A percentile compares a stretch with the other conserved stretches of the same genome.
Evolutionary conservation across 23 tunicate genomes (phyloP).

Genomic region (Styela clava): DNA sequence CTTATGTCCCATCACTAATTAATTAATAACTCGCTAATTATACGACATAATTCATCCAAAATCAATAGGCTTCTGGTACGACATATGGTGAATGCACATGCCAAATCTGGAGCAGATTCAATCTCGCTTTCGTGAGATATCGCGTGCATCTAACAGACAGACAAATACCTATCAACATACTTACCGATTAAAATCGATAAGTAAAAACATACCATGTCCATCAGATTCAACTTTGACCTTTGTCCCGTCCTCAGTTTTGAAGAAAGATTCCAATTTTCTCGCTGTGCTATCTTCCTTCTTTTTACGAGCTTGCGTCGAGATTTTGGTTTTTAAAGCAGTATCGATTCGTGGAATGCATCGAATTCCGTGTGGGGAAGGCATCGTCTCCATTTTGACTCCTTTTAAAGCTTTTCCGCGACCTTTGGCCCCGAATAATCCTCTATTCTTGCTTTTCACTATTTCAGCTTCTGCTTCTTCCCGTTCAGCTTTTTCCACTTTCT

Average conservation of each 20-base stretch:
- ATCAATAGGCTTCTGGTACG: no score
- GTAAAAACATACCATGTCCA: background rate
- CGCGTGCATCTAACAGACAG: no score
- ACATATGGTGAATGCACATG: no score
- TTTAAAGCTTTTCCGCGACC: slow-evolving; percentile 45
- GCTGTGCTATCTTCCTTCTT: slow-evolving; percentile 30
- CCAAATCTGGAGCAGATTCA: no score
- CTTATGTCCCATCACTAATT: no score
- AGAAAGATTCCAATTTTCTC: slow-evolving; percentile 41
- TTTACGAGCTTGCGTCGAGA: background rate
- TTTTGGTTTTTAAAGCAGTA: background rate
- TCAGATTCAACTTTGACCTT: background rate
- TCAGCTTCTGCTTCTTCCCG: slow-evolving; percentile 62
- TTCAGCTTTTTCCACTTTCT: slow-evolving; percentile 88
- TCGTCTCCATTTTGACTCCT: slow-evolving; percentile 31
- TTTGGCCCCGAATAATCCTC: slow-evolving; percentile 39
- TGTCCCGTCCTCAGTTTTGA: slow-evolving; percentile 12
- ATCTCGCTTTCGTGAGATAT: no score
- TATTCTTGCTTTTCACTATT: slow-evolving; percentile 26
- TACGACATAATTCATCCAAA: no score
- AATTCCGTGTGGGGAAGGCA: slow-evolving; percentile 67
- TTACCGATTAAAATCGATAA: no score
- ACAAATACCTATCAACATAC: no score
- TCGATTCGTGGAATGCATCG: slow-evolving; percentile 48
- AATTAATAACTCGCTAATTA: no score